Evolutionary conservation across 1,140 invertebrate genomes (phyloP), one percentile per base, ranked within the genome.

Genomic region (Lamellibrachia luymesi): DNA sequence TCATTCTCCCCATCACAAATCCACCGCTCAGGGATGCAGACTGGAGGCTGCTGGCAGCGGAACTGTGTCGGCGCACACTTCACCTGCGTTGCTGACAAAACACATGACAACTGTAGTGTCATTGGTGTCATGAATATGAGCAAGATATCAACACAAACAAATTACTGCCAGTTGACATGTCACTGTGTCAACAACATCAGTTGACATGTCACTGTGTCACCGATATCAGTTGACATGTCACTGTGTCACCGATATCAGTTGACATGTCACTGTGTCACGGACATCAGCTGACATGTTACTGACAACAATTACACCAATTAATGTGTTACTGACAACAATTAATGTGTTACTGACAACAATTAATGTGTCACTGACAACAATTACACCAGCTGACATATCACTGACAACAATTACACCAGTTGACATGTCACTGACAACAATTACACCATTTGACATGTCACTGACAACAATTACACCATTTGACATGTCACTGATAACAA

Each of bases 1-100:
- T 93, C 93, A 8, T 92, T 51, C 50, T 91, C 93, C 2, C 51
- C 93, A 56, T 92, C 93, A 51, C 92, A 92, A 17, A 13, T 38
- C 92, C 92, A 92, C 8, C 92, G 50, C 51, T 51, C 52, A 13
- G 92, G 92, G 38, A 92, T 92, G 27, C 92, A 92, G 50, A 8
- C 8, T 4, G 92, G 8, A 13, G 49, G 8, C 8, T 51, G 27
- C 4, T 50, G 6, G 27, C 92, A 92, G 38, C 25, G 49, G 52
- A 92, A 92, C 27, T 50, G 38, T 91, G 90, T 91, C 64, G 64
- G 64, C 5, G 13, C 64, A 22, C 64, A 80, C 64, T 10, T 80
- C 64, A 80, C 64, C 64, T 22, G 64, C 17, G 64, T 80, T 22
- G 64, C 64, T 80, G 64, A 80, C 64, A 80, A 4, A 80, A 22